Conservation (phyloP, 2,888 invertebrate species). For the Synergus laeviventris region DNA sequence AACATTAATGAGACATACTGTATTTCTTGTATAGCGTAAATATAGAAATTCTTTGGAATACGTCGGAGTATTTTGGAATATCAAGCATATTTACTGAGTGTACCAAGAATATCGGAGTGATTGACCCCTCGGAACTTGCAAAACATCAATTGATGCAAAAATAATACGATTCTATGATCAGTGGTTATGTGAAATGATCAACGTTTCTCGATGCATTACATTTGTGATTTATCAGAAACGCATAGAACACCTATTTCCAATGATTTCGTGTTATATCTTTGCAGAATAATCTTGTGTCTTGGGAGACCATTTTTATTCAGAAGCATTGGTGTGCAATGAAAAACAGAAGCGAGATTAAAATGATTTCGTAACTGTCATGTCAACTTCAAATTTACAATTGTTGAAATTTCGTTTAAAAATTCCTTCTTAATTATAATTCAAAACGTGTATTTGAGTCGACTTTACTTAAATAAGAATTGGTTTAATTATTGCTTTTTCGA, state of each 20-base stretch:
- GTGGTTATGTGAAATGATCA: conserved; percentile 36
- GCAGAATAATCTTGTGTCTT: background rate
- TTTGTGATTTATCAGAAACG: conserved; percentile 4
- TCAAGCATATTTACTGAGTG: no score
- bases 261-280: conserved; percentile 3
- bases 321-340: background rate
- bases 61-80: no score
- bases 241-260: background rate
- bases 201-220: conserved; percentile 22
- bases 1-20: no score
- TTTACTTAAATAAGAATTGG: no score
- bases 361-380: background rate
- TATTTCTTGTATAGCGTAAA: no score
- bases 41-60: no score
- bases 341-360: background rate
- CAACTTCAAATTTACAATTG: background rate
- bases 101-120: no score
- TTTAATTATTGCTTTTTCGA: no score
- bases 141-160: conserved; percentile 21
- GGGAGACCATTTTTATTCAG: background rate
- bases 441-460: conserved; percentile 7
- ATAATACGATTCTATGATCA: conserved; percentile 32
- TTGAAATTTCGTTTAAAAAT: conserved; percentile 5
- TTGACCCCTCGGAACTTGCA: background rate
- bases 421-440: conserved; percentile 21